Conservation (phyloP, 2,888 invertebrate genomes). For the Myathropa florea region DNA sequence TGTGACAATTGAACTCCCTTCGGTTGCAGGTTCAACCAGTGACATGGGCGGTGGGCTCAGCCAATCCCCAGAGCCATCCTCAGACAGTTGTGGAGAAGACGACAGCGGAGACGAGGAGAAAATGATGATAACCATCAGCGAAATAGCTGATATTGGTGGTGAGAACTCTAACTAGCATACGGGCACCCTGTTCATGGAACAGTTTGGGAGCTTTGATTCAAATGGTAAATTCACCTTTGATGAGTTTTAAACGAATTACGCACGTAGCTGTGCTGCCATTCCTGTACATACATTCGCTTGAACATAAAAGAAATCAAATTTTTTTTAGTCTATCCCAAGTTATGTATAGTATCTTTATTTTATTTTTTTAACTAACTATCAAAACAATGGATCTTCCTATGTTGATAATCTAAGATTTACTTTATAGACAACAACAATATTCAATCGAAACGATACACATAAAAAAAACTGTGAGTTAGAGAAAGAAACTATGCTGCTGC, state of each 20-base stretch:
- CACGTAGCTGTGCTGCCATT: conserved; percentile 38
- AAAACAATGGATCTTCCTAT: conserved; percentile 12
- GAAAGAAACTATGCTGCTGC: neutral
- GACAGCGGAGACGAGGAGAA: conserved; percentile 78
- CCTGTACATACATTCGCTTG: conserved; percentile 56
- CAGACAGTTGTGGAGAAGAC: conserved; percentile 73
- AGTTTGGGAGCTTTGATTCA: conserved; percentile 72
- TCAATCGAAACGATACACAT: conserved; percentile 28
- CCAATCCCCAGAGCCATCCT: conserved; percentile 69
- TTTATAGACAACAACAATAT: conserved; percentile 1
- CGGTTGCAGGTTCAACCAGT: conserved; percentile 78
- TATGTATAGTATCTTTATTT: conserved; percentile 29
- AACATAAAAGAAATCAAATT: conserved; percentile 39
- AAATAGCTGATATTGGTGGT: conserved; percentile 73
- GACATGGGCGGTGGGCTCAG: conserved; percentile 64
- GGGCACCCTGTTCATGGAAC: conserved; percentile 80
- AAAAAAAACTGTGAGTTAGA: conserved; percentile 26
- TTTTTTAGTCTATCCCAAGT: conserved; percentile 16
- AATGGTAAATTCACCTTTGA: conserved; percentile 76
- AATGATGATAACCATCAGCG: conserved; percentile 77
- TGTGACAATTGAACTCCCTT: conserved; percentile 78
- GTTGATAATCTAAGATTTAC: conserved; percentile 22
- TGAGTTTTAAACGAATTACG: conserved; percentile 75
- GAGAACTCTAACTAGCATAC: conserved; percentile 80
- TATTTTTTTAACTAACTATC: neutral